Conservation (phyloP, 2,113 vertebrate species). For the Podilymbus podiceps region DNA sequence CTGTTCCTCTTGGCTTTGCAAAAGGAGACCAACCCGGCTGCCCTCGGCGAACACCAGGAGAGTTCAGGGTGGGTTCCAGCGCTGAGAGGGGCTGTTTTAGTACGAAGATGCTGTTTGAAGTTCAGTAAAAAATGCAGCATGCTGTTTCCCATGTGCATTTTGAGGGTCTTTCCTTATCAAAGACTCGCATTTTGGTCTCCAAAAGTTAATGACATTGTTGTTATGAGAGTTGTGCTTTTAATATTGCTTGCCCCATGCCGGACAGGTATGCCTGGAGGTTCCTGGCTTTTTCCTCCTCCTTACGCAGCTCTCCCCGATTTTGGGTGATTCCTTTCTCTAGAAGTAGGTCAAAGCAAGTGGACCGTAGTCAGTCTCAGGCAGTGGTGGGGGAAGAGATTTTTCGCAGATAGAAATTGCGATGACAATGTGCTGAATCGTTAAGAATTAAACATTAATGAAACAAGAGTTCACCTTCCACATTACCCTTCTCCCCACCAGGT, state of each 20-base stretch:
- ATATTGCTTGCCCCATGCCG: background rate
- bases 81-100: background rate
- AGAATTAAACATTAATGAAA: background rate
- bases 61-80: background rate
- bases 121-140: background rate
- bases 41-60: accelerated
- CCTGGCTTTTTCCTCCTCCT: background rate
- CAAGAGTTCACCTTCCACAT: background rate
- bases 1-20: background rate
- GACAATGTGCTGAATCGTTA: background rate
- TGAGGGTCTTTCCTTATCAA: background rate
- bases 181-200: background rate
- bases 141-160: background rate
- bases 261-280: background rate
- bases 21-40: background rate
- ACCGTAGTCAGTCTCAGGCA: background rate
- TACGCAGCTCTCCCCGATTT: background rate
- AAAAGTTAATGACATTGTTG: background rate
- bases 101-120: background rate
- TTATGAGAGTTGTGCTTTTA: background rate
- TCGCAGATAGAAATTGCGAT: background rate
- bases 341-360: background rate
- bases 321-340: background rate
- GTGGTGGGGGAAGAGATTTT: background rate
- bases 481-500: background rate